Base-by-base conservation (phyloP, 1,140 invertebrate species). In the Lordiphosa clarofinis region DNA sequence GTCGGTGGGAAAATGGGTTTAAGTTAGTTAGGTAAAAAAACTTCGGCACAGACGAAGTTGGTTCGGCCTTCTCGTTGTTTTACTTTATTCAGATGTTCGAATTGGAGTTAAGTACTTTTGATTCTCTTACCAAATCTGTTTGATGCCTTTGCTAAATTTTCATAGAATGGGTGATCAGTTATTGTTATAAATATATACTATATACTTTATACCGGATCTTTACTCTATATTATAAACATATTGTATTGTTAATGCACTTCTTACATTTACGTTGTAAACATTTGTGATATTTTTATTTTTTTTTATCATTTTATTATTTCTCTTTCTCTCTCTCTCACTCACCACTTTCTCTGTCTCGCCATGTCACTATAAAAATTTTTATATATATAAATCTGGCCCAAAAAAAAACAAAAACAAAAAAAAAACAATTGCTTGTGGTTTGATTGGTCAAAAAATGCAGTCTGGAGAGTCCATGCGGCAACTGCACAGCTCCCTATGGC, bases 401-500 rank as follows among this genome's bases (percentile, higher is more conserved):
- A 48, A 57, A 33, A 21, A 43, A 9, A 46, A 43, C 2, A 19
- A 19, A 19, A 19, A 19, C 2, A 19, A 19, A 19, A 1, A 19
- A 19, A 19, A 19, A 19, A 64, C 57, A 35, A 47, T 65, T 70
- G 47, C 65, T 70, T 65, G 56, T 65, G 56, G 56, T 42, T 61
- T 61, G 21, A 44, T 8, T 31, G 28, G 28, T 31, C 39, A 50
- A 19, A 53, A 71, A 49, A 37, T n/a, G 57, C 89, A 97, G 95
- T 89, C 91, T 96, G 71, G 89, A 89, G 61, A 92, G 93, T 56
- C 96, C 96, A 33, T 98, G 97, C 87, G 78, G 50, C n/a, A n/a
- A n/a, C n/a, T 84, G 78, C 65, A 69, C 61, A 46, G 93, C 96
- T 58, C 97, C 98, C 10, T 99, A 99, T 88, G 97, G 97, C 63